These are phyloP conservation scores for Bombus terrestris DNA, from an alignment of 1,140 invertebrate genomes.

Conservation along the genomic window DNA sequence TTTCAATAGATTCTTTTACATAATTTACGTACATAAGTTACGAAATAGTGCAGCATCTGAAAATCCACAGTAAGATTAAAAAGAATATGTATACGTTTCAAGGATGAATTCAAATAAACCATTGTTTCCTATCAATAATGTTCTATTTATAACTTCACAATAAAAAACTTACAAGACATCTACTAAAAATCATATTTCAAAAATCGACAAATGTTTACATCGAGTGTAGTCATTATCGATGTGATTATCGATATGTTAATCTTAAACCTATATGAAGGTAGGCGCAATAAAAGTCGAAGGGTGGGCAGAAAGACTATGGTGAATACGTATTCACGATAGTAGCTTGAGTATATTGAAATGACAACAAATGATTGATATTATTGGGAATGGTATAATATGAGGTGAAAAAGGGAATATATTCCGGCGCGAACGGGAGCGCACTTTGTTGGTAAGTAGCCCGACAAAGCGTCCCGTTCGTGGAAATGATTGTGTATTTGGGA, in stretches of 20 bases:
- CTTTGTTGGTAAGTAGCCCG: slow-evolving; percentile 47
- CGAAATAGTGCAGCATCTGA: background rate
- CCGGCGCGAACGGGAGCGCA: slow-evolving; percentile 42
- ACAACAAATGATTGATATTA: slow-evolving; percentile 67
- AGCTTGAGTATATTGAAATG: slow-evolving; percentile 52
- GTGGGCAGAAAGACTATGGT: background rate
- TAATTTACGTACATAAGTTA: background rate
- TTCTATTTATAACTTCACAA: background rate
- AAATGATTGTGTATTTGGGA: background rate
- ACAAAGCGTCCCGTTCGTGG: slow-evolving; percentile 15
- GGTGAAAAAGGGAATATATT: slow-evolving; percentile 33
- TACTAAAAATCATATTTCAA: too few species aligned
- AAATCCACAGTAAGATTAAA: background rate
- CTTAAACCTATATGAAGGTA: background rate
- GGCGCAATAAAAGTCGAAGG: background rate
- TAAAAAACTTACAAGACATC: background rate
- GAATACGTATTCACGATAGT: slow-evolving; percentile 5
- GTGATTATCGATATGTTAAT: slow-evolving; percentile 1
- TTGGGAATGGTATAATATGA: slow-evolving; percentile 67
- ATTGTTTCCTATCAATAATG: background rate
- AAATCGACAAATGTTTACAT: background rate
- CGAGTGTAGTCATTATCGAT: background rate
- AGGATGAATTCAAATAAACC: background rate
- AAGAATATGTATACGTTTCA: background rate
- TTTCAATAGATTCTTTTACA: background rate